phyloP scores from a whole-genome alignment of 2,888 invertebrate species.

The Eupeodes latifasciatus region DNA sequence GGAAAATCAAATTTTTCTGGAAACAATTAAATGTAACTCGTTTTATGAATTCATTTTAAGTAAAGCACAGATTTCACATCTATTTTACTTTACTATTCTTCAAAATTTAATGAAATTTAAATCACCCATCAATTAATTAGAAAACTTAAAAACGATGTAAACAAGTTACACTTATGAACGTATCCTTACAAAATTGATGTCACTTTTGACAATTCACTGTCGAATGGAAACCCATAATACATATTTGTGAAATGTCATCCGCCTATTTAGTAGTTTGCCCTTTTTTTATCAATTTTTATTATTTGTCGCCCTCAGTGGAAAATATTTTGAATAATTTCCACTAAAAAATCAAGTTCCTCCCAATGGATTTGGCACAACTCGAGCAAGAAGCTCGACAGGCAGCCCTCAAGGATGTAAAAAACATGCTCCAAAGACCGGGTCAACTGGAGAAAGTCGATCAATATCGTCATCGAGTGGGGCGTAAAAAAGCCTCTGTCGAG shows the following conservation, averaged over 20 bases:
- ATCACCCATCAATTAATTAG: too few relatives aligned
- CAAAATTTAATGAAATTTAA: too few relatives aligned
- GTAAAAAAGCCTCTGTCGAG: conserved; percentile 83
- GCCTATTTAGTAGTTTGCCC: conserved; percentile 1
- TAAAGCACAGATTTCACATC: too few relatives aligned
- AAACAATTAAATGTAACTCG: too few relatives aligned
- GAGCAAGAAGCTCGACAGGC: conserved; percentile 91
- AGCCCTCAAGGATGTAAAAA: conserved; percentile 93
- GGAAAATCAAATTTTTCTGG: too few relatives aligned
- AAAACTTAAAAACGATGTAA: not conserved
- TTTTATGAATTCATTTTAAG: too few relatives aligned
- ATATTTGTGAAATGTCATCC: conserved; percentile 37
- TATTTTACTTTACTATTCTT: too few relatives aligned
- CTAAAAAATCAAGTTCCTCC: not conserved
- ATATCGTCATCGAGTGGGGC: conserved; percentile 82
- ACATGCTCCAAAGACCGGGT: conserved; percentile 96
- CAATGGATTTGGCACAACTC: conserved; percentile 87
- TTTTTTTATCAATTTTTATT: conserved; percentile 22
- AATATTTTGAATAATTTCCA: not conserved
- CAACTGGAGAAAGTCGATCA: conserved; percentile 94
- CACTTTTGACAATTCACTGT: not conserved
- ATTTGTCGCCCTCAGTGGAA: not conserved
- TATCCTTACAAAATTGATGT: not conserved
- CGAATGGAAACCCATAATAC: conserved; percentile 31
- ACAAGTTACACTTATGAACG: not conserved